phyloP scores from a whole-genome alignment of 2,888 invertebrate genomes.

The Siphonodentalium dalli region DNA sequence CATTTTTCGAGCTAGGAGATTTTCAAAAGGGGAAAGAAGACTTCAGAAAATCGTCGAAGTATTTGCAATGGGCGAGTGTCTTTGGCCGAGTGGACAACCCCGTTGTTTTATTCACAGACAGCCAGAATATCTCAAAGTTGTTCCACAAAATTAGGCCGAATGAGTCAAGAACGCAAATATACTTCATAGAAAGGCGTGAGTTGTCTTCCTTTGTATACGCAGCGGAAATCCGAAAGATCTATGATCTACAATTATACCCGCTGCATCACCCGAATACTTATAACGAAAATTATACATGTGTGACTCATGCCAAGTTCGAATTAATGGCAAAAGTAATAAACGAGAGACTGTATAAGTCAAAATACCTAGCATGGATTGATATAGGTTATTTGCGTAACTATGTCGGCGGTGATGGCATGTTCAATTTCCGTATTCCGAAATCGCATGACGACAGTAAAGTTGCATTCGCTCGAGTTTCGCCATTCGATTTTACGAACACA shows the following conservation, averaged over 20 bases:
- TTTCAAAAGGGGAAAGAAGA: no score
- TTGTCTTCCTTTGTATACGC: constrained; percentile 16
- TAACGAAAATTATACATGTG: constrained; percentile 8
- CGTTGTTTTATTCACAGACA: neutral
- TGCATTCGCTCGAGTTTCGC: no score
- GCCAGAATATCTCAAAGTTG: neutral
- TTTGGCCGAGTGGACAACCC: neutral
- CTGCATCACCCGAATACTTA: constrained; percentile 17
- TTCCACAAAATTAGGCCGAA: neutral
- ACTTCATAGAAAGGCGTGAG: neutral
- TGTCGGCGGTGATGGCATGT: no score
- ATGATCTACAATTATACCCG: constrained; percentile 6
- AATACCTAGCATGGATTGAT: constrained; percentile 21
- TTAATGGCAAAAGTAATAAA: constrained; percentile 3
- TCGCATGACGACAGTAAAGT: no score
- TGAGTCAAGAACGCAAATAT: neutral
- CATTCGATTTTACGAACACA: no score
- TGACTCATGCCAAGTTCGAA: constrained; percentile 15
- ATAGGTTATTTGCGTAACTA: constrained; percentile 25
- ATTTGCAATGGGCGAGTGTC: neutral
- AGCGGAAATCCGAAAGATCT: constrained; percentile 9
- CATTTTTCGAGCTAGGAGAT: no score
- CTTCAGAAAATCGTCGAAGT: no score
- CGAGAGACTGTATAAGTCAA: constrained; percentile 1
- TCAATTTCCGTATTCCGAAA: no score